Conservation (phyloP, 2,797 vertebrate species). For the Sardinella longiceps region DNA sequence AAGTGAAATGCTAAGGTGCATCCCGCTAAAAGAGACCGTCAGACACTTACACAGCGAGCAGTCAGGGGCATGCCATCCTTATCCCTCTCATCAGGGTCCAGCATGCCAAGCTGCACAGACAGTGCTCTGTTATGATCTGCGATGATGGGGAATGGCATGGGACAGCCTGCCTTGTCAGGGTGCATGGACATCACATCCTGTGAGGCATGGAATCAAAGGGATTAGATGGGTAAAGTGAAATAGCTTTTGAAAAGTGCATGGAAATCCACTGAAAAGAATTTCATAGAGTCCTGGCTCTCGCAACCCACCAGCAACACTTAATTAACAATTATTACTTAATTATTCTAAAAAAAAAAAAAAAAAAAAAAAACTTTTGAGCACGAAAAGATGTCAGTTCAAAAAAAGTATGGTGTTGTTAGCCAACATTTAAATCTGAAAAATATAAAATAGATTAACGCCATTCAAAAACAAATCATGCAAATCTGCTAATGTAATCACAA, state of each 20-base stretch:
- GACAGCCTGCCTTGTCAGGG: slow-evolving; percentile 55
- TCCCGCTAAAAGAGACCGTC: no score
- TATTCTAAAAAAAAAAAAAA: no score
- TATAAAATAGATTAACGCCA: no score
- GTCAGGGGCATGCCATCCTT: slow-evolving; percentile 89
- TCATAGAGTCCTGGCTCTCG: no score
- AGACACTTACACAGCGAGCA: slow-evolving; percentile 88
- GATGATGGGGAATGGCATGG: slow-evolving; percentile 93
- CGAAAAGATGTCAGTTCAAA: no score
- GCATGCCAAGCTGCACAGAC: slow-evolving; percentile 88
- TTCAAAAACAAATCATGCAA: no score
- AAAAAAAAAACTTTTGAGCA: background rate
- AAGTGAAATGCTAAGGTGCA: no score
- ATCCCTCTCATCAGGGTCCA: slow-evolving; percentile 92
- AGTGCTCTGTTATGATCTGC: slow-evolving; percentile 88
- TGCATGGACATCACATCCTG: slow-evolving; percentile 90
- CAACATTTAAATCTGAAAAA: no score
- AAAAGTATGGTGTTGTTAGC: no score
- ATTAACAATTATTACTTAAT: no score
- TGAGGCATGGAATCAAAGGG: background rate
- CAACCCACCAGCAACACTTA: no score
- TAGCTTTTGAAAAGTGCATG: background rate
- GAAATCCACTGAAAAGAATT: no score
- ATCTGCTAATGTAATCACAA: background rate
- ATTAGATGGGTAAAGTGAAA: background rate